Conservation (phyloP, 1,140 invertebrate species). For the Hypothenemus hampei region DNA sequence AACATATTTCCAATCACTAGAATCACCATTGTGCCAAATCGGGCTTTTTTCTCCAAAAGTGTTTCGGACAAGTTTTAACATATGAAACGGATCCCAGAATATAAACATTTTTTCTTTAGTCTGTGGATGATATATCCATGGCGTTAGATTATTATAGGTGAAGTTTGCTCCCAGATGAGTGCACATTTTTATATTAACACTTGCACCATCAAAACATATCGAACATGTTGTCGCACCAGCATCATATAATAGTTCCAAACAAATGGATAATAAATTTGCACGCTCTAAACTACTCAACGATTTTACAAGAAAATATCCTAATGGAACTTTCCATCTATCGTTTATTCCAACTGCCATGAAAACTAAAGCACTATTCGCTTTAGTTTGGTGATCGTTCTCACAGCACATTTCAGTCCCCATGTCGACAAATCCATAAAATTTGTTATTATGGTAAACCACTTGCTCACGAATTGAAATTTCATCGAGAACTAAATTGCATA, state of each 20-base stretch:
- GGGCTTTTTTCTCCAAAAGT: conserved; percentile 22
- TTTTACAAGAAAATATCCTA: conserved; percentile 40
- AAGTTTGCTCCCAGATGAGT: conserved; percentile 32
- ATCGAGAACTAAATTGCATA: conserved; percentile 31
- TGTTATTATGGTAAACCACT: conserved; percentile 31
- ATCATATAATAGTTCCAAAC: conserved; percentile 29
- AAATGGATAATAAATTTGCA: conserved; percentile 31
- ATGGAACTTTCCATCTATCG: conserved; percentile 39
- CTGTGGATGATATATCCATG: conserved; percentile 30
- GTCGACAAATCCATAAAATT: conserved; percentile 34
- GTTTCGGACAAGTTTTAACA: conserved; percentile 35
- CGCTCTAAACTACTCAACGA: conserved; percentile 29
- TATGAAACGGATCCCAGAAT: conserved; percentile 32
- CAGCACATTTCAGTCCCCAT: conserved; percentile 26
- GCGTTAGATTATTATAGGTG: conserved; percentile 24
- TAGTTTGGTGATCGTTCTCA: conserved; percentile 29
- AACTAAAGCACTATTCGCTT: conserved; percentile 41
- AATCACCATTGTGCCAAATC: conserved; percentile 14
- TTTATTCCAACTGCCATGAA: conserved; percentile 40
- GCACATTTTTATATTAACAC: conserved; percentile 33
- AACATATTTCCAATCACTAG: conserved; percentile 25
- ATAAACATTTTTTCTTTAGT: conserved; percentile 26
- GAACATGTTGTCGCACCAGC: conserved; percentile 27
- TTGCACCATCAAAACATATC: conserved; percentile 41
- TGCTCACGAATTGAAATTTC: conserved; percentile 37